Evolutionary conservation across 2,113 vertebrate genomes (phyloP), one percentile per base, ranked within the genome.

Genomic region (Gallinago media): DNA sequence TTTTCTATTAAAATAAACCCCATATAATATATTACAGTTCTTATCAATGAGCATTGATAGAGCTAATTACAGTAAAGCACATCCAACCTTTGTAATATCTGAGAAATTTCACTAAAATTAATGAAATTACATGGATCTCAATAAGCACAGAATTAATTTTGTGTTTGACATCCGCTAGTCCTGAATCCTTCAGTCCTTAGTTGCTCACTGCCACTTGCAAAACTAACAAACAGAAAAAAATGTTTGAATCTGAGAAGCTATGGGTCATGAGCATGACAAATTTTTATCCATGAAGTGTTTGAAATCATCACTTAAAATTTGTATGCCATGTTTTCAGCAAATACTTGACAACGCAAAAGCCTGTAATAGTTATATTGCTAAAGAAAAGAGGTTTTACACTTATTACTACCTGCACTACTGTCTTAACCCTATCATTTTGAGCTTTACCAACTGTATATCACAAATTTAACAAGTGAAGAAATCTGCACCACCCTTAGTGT

Each of bases 341-440:
- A 70, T 42, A 61, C 32, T 42, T 59, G 26, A 55, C 56, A 78
- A 52, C 25, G 6, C 52, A 65, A 72, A 92, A 93, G 29, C 50
- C 40, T 85, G 6, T 89, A 72, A 85, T 75, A 80, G 47, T 52
- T 88, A 20, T 21, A 80, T 44, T 70, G 26, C 12, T 62, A 83
- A 79, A 92, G 47, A 22, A 36, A 77, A 89, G 54, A 74, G 2
- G 12, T n/a, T 80, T 38, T 31, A 38, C 23, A 63, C 31, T 76
- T 71, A 66, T 44, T 94, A 67, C 83, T 80, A 88, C 59, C 38
- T 74, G 90, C 73, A 47, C 73, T 92, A 75, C 70, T 92, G 94
- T 84, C 55, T 65, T 81, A 68, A 91, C 19, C 34, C 79, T 63
- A 44, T 87, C 52, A 92, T 93, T 96, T 66, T 78, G 52, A 78